Evolutionary conservation across 2,888 invertebrate species (phyloP).

Genomic region (Graphium colonna): DNA sequence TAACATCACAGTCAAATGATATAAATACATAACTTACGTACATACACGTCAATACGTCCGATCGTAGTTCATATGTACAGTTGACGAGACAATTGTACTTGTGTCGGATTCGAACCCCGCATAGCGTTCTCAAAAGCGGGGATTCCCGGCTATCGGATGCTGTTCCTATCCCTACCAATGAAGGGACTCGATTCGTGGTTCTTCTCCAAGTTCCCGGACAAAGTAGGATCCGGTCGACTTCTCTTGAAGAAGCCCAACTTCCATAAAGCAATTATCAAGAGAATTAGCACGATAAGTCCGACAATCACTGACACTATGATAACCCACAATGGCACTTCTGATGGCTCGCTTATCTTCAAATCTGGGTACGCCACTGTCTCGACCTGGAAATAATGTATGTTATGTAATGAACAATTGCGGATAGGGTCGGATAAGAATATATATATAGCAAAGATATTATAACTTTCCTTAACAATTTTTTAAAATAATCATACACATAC

Average conservation of each 20-base stretch:
- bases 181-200: slow-evolving; percentile 85
- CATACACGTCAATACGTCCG: slow-evolving; percentile 16
- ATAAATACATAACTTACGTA: slow-evolving; percentile 38
- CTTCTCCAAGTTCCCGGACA: slow-evolving; percentile 89
- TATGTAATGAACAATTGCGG: background rate
- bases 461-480: no score
- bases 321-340: slow-evolving; percentile 91
- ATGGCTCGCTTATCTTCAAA: slow-evolving; percentile 85
- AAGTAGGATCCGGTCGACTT: slow-evolving; percentile 89
- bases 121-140: slow-evolving; percentile 3
- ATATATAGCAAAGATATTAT: no score
- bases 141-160: slow-evolving; percentile 65
- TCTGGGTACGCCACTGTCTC: slow-evolving; percentile 92
- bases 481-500: no score
- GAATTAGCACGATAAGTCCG: slow-evolving; percentile 89
- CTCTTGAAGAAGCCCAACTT: slow-evolving; percentile 95
- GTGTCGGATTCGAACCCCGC: background rate
- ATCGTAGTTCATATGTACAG: slow-evolving; percentile 32
- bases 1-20: slow-evolving; percentile 75
- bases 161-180: slow-evolving; percentile 67
- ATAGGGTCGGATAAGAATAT: no score
- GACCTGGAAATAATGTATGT: slow-evolving; percentile 75
- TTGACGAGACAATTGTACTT: slow-evolving; percentile 25
- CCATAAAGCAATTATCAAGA: slow-evolving; percentile 90
- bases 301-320: slow-evolving; percentile 90